A percentile compares a stretch with the other conserved stretches of the same genome.
These are phyloP conservation scores for Polymixis lichenea DNA, from an alignment of 2,888 invertebrate genomes.

Conservation along the genomic window DNA sequence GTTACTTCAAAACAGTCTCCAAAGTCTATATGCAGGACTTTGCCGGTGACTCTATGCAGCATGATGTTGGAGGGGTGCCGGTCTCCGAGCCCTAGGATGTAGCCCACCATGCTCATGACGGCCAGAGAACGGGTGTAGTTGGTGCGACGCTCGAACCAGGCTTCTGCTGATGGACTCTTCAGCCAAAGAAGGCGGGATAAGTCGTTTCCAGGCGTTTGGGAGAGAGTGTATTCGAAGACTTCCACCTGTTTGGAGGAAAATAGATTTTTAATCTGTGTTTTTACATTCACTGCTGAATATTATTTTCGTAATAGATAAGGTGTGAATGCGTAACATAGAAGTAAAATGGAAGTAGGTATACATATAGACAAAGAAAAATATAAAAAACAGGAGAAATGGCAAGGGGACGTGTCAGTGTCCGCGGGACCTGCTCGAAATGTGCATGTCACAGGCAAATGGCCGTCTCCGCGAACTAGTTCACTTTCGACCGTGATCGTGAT, in stretches of 20 bases:
- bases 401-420: no score
- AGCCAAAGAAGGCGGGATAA: constrained; percentile 98
- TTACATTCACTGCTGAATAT: no score
- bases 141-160: constrained; percentile 99
- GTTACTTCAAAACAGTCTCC: constrained; percentile 99
- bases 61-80: constrained; percentile 99
- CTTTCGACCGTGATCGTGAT: no score
- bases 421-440: no score
- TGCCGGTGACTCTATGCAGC: constrained; percentile 98
- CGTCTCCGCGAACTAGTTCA: no score
- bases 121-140: constrained; percentile 99
- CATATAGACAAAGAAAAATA: no score
- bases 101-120: constrained; percentile 99
- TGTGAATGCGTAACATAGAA: no score
- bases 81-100: constrained; percentile 99
- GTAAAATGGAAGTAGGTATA: no score
- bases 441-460: no score
- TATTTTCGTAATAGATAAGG: no score
- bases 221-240: constrained; percentile 99
- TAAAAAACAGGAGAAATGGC: no score
- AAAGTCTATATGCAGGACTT: constrained; percentile 99
- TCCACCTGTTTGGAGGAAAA: constrained; percentile 90
- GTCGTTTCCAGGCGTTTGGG: constrained; percentile 98
- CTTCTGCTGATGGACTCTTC: constrained; percentile 98
- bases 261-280: no score